A percentile compares a stretch with the other conserved stretches of the same genome.
phyloP scores from a whole-genome alignment of 1,140 invertebrate species.

The Littorina saxatilis region DNA sequence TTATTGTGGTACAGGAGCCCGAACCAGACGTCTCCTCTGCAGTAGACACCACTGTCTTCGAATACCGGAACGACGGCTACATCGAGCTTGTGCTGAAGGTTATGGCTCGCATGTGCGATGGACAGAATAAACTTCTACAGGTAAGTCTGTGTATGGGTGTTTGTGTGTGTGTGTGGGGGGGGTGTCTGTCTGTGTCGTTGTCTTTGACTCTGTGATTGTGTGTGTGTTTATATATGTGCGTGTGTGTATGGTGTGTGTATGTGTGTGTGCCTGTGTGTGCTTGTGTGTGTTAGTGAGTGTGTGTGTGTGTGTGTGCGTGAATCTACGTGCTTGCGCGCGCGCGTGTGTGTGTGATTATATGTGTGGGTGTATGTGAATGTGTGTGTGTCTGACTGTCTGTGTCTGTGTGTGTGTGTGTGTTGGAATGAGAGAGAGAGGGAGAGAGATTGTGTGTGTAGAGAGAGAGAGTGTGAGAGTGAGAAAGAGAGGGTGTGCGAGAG shows the following conservation, averaged over 20 bases:
- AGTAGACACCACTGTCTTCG: slow-evolving; percentile 48
- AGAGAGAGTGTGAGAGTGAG: not conserved
- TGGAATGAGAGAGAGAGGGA: too few species aligned
- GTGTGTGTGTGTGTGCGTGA: not conserved
- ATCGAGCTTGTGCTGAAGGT: slow-evolving; percentile 74
- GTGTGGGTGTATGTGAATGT: too few species aligned
- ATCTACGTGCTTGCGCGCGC: not conserved
- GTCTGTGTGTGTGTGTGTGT: not conserved
- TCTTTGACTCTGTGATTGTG: not conserved
- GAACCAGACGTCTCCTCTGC: slow-evolving; percentile 47
- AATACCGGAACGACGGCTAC: slow-evolving; percentile 73
- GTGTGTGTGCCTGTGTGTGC: too few species aligned
- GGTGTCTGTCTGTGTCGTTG: not conserved
- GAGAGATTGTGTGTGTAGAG: too few species aligned
- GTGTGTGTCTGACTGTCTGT: not conserved
- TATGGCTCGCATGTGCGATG: slow-evolving; percentile 76
- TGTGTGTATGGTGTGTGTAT: too few species aligned
- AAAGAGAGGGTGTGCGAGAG: too few species aligned
- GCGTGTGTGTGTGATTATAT: too few species aligned
- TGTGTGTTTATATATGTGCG: too few species aligned
- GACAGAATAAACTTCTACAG: slow-evolving; percentile 74
- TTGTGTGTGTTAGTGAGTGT: too few species aligned
- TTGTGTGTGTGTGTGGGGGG: not conserved
- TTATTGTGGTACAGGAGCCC: slow-evolving; percentile 37
- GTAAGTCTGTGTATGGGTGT: slow-evolving; percentile 48